These are phyloP conservation scores for Cephus rjabovi DNA, from an alignment of 2,888 invertebrate genomes.

Conservation along the genomic window DNA sequence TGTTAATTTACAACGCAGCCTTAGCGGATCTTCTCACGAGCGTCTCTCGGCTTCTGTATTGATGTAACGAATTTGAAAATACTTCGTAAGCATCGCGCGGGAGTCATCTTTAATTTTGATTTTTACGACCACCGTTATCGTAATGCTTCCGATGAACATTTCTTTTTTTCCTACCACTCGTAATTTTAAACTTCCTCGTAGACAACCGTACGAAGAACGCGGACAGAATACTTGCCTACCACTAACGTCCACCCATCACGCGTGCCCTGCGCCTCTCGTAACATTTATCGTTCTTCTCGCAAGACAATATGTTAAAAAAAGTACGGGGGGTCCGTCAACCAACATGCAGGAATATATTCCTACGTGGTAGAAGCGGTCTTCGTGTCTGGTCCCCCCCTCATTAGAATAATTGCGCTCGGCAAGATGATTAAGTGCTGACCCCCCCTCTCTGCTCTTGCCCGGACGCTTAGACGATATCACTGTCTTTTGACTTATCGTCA, in stretches of 20 bases:
- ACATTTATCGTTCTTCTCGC: background rate
- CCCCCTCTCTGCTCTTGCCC: background rate
- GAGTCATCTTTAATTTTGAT: background rate
- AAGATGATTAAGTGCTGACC: constrained; percentile 43
- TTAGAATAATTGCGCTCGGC: constrained; percentile 49
- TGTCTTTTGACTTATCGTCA: constrained; percentile 7
- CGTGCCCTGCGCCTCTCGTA: background rate
- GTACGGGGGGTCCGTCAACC: constrained; percentile 32
- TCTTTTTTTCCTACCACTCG: background rate
- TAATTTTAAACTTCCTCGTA: background rate
- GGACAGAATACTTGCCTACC: background rate
- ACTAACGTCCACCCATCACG: background rate
- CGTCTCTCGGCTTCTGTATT: background rate
- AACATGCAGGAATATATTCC: constrained; percentile 21
- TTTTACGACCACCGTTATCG: background rate
- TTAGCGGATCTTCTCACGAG: background rate
- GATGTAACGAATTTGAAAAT: background rate
- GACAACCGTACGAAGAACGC: background rate
- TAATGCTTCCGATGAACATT: background rate
- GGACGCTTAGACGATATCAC: constrained; percentile 24
- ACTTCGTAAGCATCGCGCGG: background rate
- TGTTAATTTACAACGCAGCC: background rate
- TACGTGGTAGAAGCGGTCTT: constrained; percentile 16
- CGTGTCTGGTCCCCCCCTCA: constrained; percentile 45
- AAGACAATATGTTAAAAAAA: constrained; percentile 22